A percentile compares a stretch with the other conserved stretches of the same genome.
phyloP scores from a whole-genome alignment of 1,140 invertebrate species.

The Linepithema humile region DNA sequence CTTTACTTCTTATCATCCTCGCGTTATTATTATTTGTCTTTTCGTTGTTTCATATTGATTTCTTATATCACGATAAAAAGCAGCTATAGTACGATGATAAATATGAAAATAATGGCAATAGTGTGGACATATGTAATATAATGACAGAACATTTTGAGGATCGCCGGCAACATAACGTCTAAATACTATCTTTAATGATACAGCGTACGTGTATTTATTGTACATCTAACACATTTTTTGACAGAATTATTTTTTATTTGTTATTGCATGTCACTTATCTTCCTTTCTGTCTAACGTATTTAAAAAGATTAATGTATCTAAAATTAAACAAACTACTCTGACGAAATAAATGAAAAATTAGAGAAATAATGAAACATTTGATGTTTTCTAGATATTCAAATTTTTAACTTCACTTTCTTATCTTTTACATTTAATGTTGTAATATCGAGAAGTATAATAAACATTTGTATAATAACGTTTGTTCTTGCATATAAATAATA shows the following conservation, averaged over 20 bases:
- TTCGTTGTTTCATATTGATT: not conserved
- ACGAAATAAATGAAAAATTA: not conserved
- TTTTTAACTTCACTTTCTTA: too few species aligned
- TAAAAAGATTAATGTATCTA: not conserved
- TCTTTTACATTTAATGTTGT: not conserved
- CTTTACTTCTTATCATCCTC: not conserved
- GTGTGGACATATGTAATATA: not conserved
- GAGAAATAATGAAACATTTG: not conserved
- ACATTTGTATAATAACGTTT: not conserved
- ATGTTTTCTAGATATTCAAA: too few species aligned
- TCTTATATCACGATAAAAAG: not conserved
- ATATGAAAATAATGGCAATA: not conserved
- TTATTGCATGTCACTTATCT: not conserved
- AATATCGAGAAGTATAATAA: not conserved
- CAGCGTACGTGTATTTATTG: too few species aligned
- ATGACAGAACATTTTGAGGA: not conserved
- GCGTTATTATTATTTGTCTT: not conserved
- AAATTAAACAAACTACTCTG: not conserved
- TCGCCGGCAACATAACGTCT: not conserved
- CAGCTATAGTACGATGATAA: not conserved
- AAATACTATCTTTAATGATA: not conserved
- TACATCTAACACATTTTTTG: not conserved
- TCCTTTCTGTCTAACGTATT: not conserved
- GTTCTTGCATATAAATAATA: not conserved
- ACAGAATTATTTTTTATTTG: not conserved